phyloP scores from a whole-genome alignment of 2,888 invertebrate genomes.

The Panzeria rudis region DNA sequence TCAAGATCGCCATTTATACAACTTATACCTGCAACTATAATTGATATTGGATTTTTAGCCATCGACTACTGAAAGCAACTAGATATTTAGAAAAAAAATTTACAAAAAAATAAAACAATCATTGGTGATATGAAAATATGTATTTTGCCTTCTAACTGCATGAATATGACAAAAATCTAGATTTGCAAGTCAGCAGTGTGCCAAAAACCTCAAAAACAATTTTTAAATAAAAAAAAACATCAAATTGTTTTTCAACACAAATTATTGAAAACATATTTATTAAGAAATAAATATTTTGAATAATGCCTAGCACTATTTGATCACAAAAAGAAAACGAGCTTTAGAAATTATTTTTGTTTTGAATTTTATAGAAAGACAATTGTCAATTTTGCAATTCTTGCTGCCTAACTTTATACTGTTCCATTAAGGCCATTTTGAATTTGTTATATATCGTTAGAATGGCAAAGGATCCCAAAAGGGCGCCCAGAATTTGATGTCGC shows the following conservation, averaged over 20 bases:
- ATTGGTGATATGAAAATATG: not conserved
- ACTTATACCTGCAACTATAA: not conserved
- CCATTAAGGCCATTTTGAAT: too few species aligned
- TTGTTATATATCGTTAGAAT: too few species aligned
- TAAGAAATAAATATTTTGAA: not conserved
- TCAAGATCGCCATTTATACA: constrained; percentile 28
- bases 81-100: not conserved
- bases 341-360: not conserved
- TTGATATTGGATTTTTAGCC: constrained; percentile 12
- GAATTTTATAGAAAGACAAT: too few species aligned
- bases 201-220: constrained; percentile 46
- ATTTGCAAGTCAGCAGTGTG: constrained; percentile 61
- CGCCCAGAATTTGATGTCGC: too few species aligned
- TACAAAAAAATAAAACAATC: not conserved
- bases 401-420: too few species aligned
- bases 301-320: not conserved
- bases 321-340: too few species aligned
- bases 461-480: too few species aligned
- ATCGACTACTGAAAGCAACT: not conserved
- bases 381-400: too few species aligned
- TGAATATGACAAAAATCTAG: constrained; percentile 55
- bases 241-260: not conserved
- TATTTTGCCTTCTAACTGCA: constrained; percentile 36
- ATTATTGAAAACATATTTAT: constrained; percentile 17
- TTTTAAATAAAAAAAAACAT: constrained; percentile 4